phyloP scores from a whole-genome alignment of 1,140 invertebrate genomes.

The Drosophila pachea region DNA sequence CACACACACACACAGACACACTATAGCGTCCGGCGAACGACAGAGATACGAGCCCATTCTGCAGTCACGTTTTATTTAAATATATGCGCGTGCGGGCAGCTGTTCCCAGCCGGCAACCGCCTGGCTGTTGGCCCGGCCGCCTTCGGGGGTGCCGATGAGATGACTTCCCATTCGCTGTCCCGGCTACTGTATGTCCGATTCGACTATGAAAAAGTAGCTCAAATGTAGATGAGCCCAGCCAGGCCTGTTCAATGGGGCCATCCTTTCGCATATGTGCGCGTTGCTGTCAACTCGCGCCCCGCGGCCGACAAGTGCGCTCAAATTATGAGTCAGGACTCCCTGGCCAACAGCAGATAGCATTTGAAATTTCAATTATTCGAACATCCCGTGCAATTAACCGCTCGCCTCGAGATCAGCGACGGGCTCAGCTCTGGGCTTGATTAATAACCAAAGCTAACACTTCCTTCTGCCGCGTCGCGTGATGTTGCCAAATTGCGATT shows the following conservation, averaged over 20 bases:
- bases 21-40: conserved; percentile 74
- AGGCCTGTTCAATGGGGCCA: not conserved
- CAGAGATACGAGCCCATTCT: conserved; percentile 74
- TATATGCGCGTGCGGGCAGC: conserved; percentile 76
- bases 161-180: conserved; percentile 40
- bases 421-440: conserved; percentile 33
- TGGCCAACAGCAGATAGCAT: conserved; percentile 48
- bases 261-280: conserved; percentile 1
- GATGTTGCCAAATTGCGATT: conserved; percentile 46
- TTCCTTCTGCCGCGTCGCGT: not conserved
- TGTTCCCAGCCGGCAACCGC: conserved; percentile 20
- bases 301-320: conserved; percentile 61
- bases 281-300: conserved; percentile 22
- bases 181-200: conserved; percentile 49
- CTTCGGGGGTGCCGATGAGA: conserved; percentile 48
- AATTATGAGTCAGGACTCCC: conserved; percentile 61
- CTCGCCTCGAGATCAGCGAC: conserved; percentile 35
- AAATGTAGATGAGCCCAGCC: conserved; percentile 23
- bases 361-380: conserved; percentile 70
- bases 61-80: conserved; percentile 78
- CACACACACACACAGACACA: conserved; percentile 70
- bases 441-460: conserved; percentile 44
- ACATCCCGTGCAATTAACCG: conserved; percentile 72
- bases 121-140: conserved; percentile 12
- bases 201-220: conserved; percentile 42